Percentiles rank a stretch among this genome's conserved stretches.
These are phyloP conservation scores for human (Homo sapiens) DNA, from an alignment of 2,113 vertebrate species.

Conservation along the genomic window DNA sequence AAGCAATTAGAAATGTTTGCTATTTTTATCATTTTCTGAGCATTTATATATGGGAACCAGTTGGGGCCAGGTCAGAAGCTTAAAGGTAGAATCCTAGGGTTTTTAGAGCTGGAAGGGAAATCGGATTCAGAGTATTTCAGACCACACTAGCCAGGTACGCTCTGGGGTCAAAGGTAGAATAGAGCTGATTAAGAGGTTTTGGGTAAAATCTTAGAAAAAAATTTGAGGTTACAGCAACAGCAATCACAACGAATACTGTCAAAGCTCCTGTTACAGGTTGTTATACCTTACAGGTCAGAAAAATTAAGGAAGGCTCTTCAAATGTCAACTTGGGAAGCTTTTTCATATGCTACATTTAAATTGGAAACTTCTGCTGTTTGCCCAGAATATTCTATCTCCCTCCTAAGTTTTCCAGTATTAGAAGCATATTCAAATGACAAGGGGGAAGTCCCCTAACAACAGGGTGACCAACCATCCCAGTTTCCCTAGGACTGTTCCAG, in stretches of 20 bases:
- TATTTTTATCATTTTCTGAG: conserved; percentile 47
- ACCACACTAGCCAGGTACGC: background rate
- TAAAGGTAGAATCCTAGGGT: conserved; percentile 9
- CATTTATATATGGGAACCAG: conserved; percentile 5
- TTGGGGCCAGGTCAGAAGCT: conserved; percentile 1
- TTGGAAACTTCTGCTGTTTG: background rate
- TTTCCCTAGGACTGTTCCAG: conserved; percentile 4
- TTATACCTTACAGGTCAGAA: background rate
- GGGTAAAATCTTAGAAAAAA: conserved; percentile 55
- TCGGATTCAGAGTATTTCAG: background rate
- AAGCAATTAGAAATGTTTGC: conserved; percentile 35
- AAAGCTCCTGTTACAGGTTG: background rate
- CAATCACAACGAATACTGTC: background rate
- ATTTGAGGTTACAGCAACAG: conserved; percentile 12
- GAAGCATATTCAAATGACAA: conserved; percentile 42
- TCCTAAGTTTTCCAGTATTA: conserved; percentile 33
- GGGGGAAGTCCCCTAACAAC: background rate
- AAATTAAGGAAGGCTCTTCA: background rate
- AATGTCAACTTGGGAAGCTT: conserved; percentile 6
- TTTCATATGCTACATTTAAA: conserved; percentile 30
- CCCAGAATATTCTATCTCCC: background rate
- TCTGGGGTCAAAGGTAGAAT: background rate
- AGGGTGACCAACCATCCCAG: background rate
- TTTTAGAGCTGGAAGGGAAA: conserved; percentile 5
- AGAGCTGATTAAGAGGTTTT: background rate